Evolutionary conservation across 2,888 invertebrate species (phyloP).

Genomic region (Cepaea hortensis): DNA sequence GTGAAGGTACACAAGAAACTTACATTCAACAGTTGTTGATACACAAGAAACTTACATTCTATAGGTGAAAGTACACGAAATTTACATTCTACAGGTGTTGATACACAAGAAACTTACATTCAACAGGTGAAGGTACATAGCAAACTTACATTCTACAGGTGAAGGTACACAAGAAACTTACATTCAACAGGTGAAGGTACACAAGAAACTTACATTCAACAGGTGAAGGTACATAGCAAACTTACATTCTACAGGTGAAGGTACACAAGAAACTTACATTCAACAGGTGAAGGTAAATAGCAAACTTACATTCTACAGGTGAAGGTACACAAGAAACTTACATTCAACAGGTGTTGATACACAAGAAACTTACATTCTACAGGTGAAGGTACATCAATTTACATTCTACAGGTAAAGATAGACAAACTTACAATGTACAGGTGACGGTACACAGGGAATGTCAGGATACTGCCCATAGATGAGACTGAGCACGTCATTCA

Average conservation of each 20-base stretch:
- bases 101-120: neutral
- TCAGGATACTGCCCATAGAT: slow-evolving; percentile 86
- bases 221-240: neutral
- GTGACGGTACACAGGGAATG: slow-evolving; percentile 87
- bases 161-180: no score
- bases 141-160: neutral
- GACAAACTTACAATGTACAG: slow-evolving; percentile 82
- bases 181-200: no score
- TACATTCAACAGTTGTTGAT: no score
- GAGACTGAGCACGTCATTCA: slow-evolving; percentile 87
- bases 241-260: neutral
- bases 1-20: no score
- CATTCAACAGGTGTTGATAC: no score
- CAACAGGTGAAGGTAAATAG: slow-evolving; percentile 85
- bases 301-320: slow-evolving; percentile 81
- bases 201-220: no score
- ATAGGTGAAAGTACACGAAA: no score
- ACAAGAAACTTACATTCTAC: no score
- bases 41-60: no score
- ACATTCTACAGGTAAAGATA: neutral
- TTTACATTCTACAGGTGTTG: no score
- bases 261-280: slow-evolving; percentile 79
- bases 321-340: neutral
- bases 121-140: neutral
- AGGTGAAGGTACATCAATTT: neutral